Conservation (phyloP, 1,140 invertebrate genomes). For the Drosophila triauraria region DNA sequence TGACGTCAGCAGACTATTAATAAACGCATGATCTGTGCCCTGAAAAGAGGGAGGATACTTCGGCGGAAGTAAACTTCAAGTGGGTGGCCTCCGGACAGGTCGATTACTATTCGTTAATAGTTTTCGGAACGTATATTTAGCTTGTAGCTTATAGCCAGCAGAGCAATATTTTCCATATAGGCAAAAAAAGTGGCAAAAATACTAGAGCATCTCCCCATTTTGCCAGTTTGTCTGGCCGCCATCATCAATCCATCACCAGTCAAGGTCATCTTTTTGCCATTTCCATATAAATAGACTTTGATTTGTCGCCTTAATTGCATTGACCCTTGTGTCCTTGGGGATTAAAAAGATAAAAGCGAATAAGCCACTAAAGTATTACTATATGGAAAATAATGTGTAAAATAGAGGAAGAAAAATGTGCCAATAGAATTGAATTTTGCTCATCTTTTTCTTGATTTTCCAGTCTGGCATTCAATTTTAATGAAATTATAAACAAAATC, state of each 20-base stretch:
- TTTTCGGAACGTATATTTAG: slow-evolving; percentile 16
- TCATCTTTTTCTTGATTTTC: slow-evolving; percentile 14
- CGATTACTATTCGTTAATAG: slow-evolving; percentile 24
- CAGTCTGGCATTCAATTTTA: slow-evolving; percentile 52
- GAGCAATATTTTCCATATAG: slow-evolving; percentile 14
- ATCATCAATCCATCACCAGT: slow-evolving; percentile 46
- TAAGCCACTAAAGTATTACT: slow-evolving; percentile 1
- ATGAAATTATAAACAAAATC: slow-evolving; percentile 73
- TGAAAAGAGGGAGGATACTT: slow-evolving; percentile 3
- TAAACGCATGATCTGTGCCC: slow-evolving; percentile 32
- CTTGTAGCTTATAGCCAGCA: slow-evolving; percentile 32
- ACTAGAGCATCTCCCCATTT: slow-evolving; percentile 7
- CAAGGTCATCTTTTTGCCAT: slow-evolving; percentile 39
- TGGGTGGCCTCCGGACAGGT: slow-evolving; percentile 13
- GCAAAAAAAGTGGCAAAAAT: slow-evolving; percentile 10
- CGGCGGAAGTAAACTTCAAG: slow-evolving; percentile 15
- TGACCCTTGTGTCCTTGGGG: slow-evolving; percentile 41
- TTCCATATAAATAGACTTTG: slow-evolving; percentile 36
- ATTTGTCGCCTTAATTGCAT: slow-evolving; percentile 10
- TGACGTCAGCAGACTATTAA: slow-evolving; percentile 59
- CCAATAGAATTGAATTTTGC: not conserved
- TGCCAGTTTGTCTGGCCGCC: slow-evolving; percentile 40
- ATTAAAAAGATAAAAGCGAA: slow-evolving; percentile 23
- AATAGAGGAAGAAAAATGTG: slow-evolving; percentile 3
- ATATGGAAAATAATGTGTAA: slow-evolving; percentile 1